These are phyloP conservation scores for Thumatha senex DNA, from an alignment of 2,888 invertebrate species.

Conservation along the genomic window DNA sequence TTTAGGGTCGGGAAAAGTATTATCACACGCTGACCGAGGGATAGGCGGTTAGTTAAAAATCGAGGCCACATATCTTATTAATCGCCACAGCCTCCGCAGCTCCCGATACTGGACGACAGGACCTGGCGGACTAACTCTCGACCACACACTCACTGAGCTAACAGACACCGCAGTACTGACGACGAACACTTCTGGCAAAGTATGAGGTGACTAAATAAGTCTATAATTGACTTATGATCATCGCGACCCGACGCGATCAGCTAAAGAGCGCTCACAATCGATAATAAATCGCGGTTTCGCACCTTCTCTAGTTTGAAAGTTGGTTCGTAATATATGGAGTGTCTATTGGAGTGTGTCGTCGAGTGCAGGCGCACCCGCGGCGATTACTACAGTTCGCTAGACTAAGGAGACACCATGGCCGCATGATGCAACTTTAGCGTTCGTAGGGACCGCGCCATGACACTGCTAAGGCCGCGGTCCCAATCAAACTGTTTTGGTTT, in stretches of 20 bases:
- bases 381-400: slow-evolving; percentile 59
- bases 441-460: slow-evolving; percentile 54
- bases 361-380: slow-evolving; percentile 51
- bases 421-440: slow-evolving; percentile 75
- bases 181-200: no score
- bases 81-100: slow-evolving; percentile 57
- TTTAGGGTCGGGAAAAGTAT: slow-evolving; percentile 65
- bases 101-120: no score
- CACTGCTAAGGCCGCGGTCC: slow-evolving; percentile 47
- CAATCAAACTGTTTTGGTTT: slow-evolving; percentile 64
- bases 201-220: no score
- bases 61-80: slow-evolving; percentile 74
- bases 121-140: neutral
- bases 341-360: neutral
- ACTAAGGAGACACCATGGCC: slow-evolving; percentile 78
- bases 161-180: no score
- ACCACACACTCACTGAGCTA: no score
- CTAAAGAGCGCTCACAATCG: no score
- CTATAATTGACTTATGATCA: no score
- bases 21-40: slow-evolving; percentile 46
- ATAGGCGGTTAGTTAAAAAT: slow-evolving; percentile 66
- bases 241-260: no score
- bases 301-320: no score
- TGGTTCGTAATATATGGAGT: no score
- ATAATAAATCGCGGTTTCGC: no score